These are phyloP conservation scores for Drosophila dives DNA, from an alignment of 2,888 invertebrate genomes.

Conservation along the genomic window DNA sequence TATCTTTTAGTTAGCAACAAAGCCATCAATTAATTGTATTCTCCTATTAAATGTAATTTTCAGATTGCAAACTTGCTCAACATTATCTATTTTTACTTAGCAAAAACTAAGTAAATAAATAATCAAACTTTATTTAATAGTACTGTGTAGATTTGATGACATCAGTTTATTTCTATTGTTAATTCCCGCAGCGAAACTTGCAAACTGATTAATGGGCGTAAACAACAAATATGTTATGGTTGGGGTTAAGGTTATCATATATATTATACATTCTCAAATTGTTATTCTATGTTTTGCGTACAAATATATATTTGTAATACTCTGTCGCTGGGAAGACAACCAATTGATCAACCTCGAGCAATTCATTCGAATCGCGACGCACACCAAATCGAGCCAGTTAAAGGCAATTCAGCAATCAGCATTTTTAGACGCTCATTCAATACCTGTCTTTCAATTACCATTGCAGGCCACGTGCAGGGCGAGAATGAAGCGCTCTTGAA, in stretches of 20 bases:
- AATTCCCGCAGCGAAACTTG: background rate
- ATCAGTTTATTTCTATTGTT: background rate
- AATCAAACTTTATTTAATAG: background rate
- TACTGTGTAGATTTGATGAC: background rate
- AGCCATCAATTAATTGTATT: background rate
- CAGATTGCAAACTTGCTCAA: too few relatives aligned
- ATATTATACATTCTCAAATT: background rate
- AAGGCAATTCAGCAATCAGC: constrained; percentile 24
- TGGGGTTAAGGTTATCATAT: constrained; percentile 47
- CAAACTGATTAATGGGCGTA: constrained; percentile 18
- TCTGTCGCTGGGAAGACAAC: constrained; percentile 9
- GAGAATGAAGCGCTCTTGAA: constrained; percentile 58
- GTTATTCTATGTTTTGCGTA: background rate
- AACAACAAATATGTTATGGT: constrained; percentile 15
- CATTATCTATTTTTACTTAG: background rate
- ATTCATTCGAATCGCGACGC: constrained; percentile 22
- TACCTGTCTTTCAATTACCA: constrained; percentile 15
- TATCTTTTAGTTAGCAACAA: background rate
- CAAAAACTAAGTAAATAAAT: background rate
- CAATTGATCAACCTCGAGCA: constrained; percentile 25
- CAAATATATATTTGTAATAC: background rate
- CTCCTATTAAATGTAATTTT: background rate
- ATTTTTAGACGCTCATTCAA: constrained; percentile 21
- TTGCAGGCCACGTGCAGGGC: constrained; percentile 68
- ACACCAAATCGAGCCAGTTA: constrained; percentile 42